These are phyloP conservation scores for Sphyrna mokarran DNA, from an alignment of 2,113 vertebrate genomes.

Conservation along the genomic window DNA sequence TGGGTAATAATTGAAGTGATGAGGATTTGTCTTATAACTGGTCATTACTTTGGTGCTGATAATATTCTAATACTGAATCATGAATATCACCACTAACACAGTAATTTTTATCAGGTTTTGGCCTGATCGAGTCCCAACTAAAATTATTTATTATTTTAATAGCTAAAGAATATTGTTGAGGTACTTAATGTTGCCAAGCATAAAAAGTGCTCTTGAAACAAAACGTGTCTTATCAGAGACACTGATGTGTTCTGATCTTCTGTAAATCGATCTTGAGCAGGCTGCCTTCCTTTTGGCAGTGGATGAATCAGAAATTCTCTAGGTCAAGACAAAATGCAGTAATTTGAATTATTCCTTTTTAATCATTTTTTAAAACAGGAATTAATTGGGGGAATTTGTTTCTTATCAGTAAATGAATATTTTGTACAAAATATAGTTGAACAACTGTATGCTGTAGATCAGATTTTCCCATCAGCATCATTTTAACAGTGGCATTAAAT, in stretches of 20 bases:
- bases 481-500: background rate
- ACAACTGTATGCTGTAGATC: background rate
- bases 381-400: background rate
- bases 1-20: background rate
- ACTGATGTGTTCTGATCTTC: background rate
- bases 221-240: background rate
- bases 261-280: background rate
- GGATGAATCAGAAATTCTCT: background rate
- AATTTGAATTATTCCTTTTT: background rate
- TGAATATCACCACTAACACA: background rate
- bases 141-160: background rate
- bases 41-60: background rate
- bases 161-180: background rate
- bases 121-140: background rate
- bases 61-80: background rate
- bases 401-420: background rate
- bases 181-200: background rate
- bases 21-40: background rate
- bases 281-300: background rate
- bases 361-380: background rate
- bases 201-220: background rate
- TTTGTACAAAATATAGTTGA: background rate
- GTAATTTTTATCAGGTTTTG: background rate
- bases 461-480: background rate
- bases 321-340: background rate